Base-by-base conservation (phyloP, 2,888 invertebrate genomes). In the Operophtera brumata region DNA sequence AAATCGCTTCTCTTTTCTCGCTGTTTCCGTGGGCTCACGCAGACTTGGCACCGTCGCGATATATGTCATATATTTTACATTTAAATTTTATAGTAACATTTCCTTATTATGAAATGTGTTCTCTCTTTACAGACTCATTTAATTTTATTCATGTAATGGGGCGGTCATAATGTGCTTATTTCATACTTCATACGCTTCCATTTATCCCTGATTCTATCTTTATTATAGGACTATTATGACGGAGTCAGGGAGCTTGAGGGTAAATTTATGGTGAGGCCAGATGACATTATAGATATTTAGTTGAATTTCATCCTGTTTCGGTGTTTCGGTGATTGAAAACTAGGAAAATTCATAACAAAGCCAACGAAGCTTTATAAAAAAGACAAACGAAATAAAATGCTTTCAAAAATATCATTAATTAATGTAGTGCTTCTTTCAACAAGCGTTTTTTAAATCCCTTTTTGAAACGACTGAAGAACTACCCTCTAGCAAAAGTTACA, bases 21-120 rank as follows among this genome's bases (percentile, higher is more conserved):
- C 43, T 14, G 32, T 30, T n/a, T 39, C 12, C 34, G 2, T 57
- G 49, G 70, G 66, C 65, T 47, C 47, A 32, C 54, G 47, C 61
- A 14, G 46, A 55, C 58, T 65, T 63, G 66, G 66, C 64, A 59
- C 50, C 39, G 53, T 30, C 47, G 56, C 66, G 49, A 63, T 65
- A 54, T 64, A 67, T 67, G 70, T 68, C 54, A 65, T 66, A 69
- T 70, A 73, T 69, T 69, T 67, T 66, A 70, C 67, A 70, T 73
- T 71, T 68, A 71, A 72, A 71, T 71, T 69, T 72, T 65, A 71
- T 71, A 70, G 62, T 65, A 62, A 54, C 60, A 64, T 54, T 63
- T 64, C 63, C 64, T 69, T 65, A 64, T 59, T 66, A 60, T 62
- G 57, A 58, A 54, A 57, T 56, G 56, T 57, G 52, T 36, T 50